Evolutionary conservation across 2,888 invertebrate genomes (phyloP).

Genomic region (Spilarctia lutea): DNA sequence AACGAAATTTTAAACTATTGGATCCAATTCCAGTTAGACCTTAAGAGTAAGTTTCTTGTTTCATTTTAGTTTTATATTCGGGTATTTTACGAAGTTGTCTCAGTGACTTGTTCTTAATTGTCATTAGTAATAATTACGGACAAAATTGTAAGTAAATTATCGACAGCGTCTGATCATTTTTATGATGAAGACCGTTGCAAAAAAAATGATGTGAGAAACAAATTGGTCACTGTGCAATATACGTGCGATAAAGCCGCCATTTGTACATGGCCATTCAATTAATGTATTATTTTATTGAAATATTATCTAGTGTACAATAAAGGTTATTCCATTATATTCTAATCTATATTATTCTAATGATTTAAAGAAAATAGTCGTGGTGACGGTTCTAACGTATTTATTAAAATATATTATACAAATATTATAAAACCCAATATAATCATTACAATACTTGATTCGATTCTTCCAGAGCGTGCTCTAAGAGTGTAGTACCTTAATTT

Average conservation of each 20-base stretch:
- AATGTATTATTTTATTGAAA: no score
- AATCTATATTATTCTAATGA: neutral
- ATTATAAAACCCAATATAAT: neutral
- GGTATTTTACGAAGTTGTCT: neutral
- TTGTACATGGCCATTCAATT: no score
- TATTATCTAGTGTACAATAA: no score
- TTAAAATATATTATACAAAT: neutral
- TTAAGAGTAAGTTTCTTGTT: neutral
- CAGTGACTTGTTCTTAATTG: neutral
- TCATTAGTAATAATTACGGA: neutral
- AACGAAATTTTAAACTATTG: neutral
- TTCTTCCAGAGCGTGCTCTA: conserved; percentile 15
- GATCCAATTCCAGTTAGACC: neutral
- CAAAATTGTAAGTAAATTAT: neutral
- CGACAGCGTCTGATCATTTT: neutral
- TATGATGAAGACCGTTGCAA: neutral
- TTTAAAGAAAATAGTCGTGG: neutral
- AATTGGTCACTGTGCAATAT: neutral
- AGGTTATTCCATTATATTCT: no score
- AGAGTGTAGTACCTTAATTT: conserved; percentile 64
- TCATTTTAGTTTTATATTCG: neutral
- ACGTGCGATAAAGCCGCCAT: no score
- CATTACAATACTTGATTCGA: neutral
- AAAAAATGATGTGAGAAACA: neutral
- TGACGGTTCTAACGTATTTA: neutral